These are phyloP conservation scores for Apamea epomidion DNA, from an alignment of 2,888 invertebrate species.

Conservation along the genomic window DNA sequence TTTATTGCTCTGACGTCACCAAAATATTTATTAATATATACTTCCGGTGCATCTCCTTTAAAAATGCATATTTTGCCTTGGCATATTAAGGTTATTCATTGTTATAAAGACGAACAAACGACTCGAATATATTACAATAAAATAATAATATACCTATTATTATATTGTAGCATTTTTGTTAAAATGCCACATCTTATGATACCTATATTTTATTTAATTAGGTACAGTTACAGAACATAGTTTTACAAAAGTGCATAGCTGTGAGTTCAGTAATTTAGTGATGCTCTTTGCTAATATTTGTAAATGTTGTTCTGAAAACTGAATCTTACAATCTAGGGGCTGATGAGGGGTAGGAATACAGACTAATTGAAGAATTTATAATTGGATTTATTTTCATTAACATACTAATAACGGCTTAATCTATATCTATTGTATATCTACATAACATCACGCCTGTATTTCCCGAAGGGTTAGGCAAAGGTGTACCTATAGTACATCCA, in stretches of 20 bases:
- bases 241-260: background rate
- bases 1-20: background rate
- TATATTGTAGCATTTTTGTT: background rate
- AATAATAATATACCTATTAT: background rate
- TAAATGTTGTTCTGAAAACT: background rate
- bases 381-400: background rate
- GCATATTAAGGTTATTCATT: background rate
- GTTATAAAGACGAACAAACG: background rate
- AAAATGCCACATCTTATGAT: background rate
- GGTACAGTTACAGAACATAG: background rate
- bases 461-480: too few species aligned
- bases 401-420: background rate
- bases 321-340: too few species aligned
- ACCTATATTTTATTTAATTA: background rate
- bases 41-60: conserved; percentile 11
- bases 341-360: background rate
- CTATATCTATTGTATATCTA: background rate
- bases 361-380: background rate
- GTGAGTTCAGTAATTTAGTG: background rate
- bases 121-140: conserved; percentile 1
- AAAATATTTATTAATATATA: conserved; percentile 1
- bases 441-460: too few species aligned
- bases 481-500: too few species aligned
- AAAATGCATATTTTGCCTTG: background rate
- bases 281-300: background rate